These are phyloP conservation scores for Drosophila orena DNA, from an alignment of 1,140 invertebrate genomes.

Conservation along the genomic window DNA sequence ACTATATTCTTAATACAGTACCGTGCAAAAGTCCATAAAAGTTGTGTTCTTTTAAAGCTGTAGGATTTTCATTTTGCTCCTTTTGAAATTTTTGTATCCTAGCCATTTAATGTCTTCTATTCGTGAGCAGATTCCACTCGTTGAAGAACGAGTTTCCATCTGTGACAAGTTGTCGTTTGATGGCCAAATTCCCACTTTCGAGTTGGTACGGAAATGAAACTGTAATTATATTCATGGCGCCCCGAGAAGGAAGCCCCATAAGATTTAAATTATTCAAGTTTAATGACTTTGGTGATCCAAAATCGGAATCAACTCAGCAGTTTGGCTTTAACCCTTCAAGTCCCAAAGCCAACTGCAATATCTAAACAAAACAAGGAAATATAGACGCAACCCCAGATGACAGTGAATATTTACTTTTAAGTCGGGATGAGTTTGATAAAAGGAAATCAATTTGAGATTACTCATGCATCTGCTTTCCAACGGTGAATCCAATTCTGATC, in stretches of 20 bases:
- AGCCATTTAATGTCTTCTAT: neutral
- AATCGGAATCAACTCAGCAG: too few species aligned
- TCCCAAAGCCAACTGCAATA: too few species aligned
- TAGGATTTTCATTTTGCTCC: too few species aligned
- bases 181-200: slow-evolving; percentile 41
- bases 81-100: too few species aligned
- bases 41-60: neutral
- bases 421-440: slow-evolving; percentile 4
- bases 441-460: slow-evolving; percentile 3
- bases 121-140: neutral
- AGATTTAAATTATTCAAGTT: neutral
- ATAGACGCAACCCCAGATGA: too few species aligned
- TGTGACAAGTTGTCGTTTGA: slow-evolving; percentile 7
- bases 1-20: neutral
- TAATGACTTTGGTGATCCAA: too few species aligned
- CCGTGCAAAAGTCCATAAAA: neutral
- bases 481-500: neutral
- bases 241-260: slow-evolving; percentile 20
- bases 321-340: too few species aligned
- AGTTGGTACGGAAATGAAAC: slow-evolving; percentile 67
- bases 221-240: slow-evolving; percentile 73
- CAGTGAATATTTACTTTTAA: too few species aligned
- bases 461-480: neutral
- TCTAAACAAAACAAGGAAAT: too few species aligned
- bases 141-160: slow-evolving; percentile 27